Percentiles rank a stretch among this genome's conserved stretches.
phyloP scores from a whole-genome alignment of 2,113 vertebrate species.

The Manacus vitellinus region DNA sequence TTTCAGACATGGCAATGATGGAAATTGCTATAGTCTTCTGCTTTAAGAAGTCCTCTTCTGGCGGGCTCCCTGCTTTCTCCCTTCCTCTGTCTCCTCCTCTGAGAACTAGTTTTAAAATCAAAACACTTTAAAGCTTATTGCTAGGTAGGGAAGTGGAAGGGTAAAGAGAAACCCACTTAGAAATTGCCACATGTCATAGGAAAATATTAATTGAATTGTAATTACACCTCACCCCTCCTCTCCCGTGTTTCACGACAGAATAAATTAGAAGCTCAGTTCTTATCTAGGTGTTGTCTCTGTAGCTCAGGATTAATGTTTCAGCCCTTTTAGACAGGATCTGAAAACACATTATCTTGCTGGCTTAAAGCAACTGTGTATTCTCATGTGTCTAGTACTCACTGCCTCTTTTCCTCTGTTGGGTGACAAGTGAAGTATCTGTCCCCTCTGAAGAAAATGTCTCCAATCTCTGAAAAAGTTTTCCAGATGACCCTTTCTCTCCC shows the following conservation, averaged over 20 bases:
- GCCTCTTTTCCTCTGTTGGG: not conserved
- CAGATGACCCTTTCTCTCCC: constrained; percentile 3
- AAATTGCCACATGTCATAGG: not conserved
- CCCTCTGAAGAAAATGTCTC: constrained; percentile 7
- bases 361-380: constrained; percentile 14
- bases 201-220: constrained; percentile 15
- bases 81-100: not conserved
- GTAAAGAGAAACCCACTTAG: not conserved
- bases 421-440: constrained; percentile 35
- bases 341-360: constrained; percentile 2
- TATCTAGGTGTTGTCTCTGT: constrained; percentile 40
- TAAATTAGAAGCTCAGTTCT: constrained; percentile 1
- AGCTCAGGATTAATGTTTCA: constrained; percentile 39
- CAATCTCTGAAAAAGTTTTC: constrained; percentile 48
- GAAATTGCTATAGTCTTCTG: not conserved
- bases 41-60: not conserved
- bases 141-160: not conserved
- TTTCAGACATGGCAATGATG: not conserved
- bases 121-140: not conserved
- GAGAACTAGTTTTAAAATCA: not conserved
- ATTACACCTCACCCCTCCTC: not conserved
- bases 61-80: not conserved
- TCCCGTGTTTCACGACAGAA: not conserved
- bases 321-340: constrained; percentile 6
- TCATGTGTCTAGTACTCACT: not conserved